Conservation (phyloP, 2,797 vertebrate genomes). For the Mionectes olivaceus region DNA sequence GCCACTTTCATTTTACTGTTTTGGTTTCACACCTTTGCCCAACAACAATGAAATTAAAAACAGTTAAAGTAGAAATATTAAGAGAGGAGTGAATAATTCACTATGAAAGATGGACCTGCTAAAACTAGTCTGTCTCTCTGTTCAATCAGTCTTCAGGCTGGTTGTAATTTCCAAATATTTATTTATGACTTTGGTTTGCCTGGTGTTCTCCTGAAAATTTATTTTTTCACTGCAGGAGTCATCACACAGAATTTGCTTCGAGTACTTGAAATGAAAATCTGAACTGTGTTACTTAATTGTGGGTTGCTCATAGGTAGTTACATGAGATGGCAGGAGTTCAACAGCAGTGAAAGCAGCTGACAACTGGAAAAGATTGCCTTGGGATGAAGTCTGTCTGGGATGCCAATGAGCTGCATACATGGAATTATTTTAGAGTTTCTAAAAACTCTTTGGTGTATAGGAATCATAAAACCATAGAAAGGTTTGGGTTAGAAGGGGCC, state of each 20-base stretch:
- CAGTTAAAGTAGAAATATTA: slow-evolving; percentile 9
- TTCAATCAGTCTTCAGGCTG: background rate
- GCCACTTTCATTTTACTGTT: background rate
- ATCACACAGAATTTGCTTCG: slow-evolving; percentile 12
- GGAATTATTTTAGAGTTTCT: background rate
- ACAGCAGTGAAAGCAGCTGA: background rate
- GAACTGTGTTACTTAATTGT: background rate
- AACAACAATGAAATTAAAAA: slow-evolving; percentile 16
- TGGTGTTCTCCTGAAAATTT: background rate
- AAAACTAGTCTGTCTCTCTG: background rate
- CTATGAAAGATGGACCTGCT: background rate
- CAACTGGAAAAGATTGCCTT: background rate
- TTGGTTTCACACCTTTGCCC: slow-evolving; percentile 19
- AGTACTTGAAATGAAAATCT: background rate
- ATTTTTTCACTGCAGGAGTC: background rate
- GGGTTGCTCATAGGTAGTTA: background rate
- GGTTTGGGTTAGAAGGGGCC: background rate
- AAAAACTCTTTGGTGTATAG: background rate
- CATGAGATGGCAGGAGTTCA: background rate
- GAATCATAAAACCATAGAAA: background rate
- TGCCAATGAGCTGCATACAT: background rate
- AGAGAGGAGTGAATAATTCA: slow-evolving; percentile 5
- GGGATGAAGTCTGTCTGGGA: background rate
- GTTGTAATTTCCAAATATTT: background rate
- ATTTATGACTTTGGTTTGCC: slow-evolving; percentile 21